Evolutionary conservation across 2,113 vertebrate genomes (phyloP).

Genomic region (Nesospiza acunhae): DNA sequence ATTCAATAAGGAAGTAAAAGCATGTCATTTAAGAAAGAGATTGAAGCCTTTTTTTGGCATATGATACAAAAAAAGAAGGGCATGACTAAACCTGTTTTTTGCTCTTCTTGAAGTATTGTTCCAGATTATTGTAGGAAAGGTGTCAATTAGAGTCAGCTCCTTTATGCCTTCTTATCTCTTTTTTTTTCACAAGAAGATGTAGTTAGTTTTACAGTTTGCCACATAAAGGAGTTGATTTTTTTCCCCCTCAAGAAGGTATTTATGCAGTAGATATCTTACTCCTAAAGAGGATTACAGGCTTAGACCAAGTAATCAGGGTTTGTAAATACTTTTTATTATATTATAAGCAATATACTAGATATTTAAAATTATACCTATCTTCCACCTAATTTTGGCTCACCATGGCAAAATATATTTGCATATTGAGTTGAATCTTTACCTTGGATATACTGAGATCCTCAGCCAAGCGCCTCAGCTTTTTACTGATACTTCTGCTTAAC

Average conservation of each 20-base stretch:
- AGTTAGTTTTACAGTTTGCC: slow-evolving; percentile 5
- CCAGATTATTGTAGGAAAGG: slow-evolving; percentile 5
- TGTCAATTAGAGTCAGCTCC: slow-evolving; percentile 39
- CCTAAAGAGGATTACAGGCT: slow-evolving; percentile 32
- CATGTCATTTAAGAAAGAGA: slow-evolving; percentile 4
- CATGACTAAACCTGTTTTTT: slow-evolving; percentile 27
- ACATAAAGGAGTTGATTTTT: not conserved
- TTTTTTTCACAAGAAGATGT: not conserved
- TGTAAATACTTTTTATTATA: slow-evolving; percentile 1
- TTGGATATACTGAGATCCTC: not conserved
- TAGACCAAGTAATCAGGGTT: not conserved
- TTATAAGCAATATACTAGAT: not conserved
- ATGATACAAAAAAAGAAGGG: not conserved
- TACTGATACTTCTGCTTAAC: not conserved
- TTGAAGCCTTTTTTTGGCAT: not conserved
- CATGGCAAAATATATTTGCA: not conserved
- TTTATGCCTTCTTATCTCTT: slow-evolving; percentile 22
- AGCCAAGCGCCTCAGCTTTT: not conserved
- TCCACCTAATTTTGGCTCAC: not conserved
- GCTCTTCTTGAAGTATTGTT: not conserved
- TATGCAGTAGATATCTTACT: not conserved
- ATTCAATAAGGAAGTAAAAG: not conserved
- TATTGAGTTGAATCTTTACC: not conserved
- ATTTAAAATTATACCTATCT: not conserved
- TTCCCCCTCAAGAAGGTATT: not conserved